Conservation (phyloP, 1,140 invertebrate species). For the Anastrepha ludens region DNA sequence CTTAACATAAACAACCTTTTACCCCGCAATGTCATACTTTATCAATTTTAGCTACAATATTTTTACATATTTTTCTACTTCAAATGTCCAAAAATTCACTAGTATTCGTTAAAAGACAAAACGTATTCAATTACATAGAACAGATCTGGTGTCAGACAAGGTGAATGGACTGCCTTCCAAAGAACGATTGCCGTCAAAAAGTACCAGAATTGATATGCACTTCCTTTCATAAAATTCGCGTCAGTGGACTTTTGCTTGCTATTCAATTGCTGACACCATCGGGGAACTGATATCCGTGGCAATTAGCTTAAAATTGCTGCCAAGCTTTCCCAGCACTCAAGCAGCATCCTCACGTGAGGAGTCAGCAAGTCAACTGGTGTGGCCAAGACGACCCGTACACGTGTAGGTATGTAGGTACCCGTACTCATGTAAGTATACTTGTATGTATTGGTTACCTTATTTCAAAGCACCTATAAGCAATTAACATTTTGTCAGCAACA, state of each 20-base stretch:
- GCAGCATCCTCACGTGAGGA: not conserved
- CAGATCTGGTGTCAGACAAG: not conserved
- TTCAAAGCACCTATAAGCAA: not conserved
- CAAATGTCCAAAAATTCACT: not conserved
- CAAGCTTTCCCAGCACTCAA: not conserved
- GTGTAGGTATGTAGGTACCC: not conserved
- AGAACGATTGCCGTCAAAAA: not conserved
- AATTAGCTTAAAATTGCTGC: not conserved
- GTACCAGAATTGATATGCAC: not conserved
- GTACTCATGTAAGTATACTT: too few relatives aligned
- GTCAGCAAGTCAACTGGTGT: not conserved
- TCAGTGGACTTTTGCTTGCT: not conserved
- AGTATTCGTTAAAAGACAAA: too few relatives aligned
- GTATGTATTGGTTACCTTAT: too few relatives aligned
- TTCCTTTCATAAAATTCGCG: not conserved
- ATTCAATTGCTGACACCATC: not conserved
- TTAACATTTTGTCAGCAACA: not conserved
- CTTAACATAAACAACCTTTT: too few relatives aligned
- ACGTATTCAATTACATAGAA: not conserved
- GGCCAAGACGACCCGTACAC: not conserved
- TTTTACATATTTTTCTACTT: constrained; percentile 2
- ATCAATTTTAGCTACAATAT: not conserved
- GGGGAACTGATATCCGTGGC: not conserved
- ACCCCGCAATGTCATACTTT: not conserved
- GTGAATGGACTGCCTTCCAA: not conserved